Evolutionary conservation across 2,888 invertebrate genomes (phyloP), one percentile per base, ranked within the genome.

Genomic region (Peribatodes rhomboidaria): DNA sequence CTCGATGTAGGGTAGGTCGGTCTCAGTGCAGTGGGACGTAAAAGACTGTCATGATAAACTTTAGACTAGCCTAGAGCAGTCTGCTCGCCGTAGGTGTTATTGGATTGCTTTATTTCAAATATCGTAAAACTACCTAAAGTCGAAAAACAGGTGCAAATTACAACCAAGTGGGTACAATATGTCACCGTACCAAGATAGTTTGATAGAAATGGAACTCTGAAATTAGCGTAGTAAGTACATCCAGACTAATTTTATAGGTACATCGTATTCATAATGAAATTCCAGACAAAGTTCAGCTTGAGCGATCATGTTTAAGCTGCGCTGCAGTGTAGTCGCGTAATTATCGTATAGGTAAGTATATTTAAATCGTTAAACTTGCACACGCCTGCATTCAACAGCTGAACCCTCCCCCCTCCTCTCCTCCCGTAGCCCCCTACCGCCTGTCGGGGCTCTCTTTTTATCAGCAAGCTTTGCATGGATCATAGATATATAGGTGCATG

Each of bases 201-300:
- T n/a, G n/a, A n/a, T n/a, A n/a, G 27, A 27, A 27, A 10, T 50
- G 13, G 31, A 49, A 31, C 31, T 22, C 46, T 22, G 14, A 2
- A 31, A 46, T 20, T 14, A 27, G 27, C 27, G 6, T 27, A 27
- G 27, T 27, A 27, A 27, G 27, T 27, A 4, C 2, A 2, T 27
- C 2, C 6, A 27, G 27, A 27, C 27, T 4, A 6, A 27, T 27
- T 6, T n/a, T 6, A 7, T 22, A 1, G 16, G 0, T 16, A 39
- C 52, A 33, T 13, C 18, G 49, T 58, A 49, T 50, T 41, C 44
- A 27, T 56, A 62, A 62, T 62, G 56, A 62, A 57, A 62, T 57
- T 57, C 52, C 37, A 16, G n/a, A 27, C 62, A 39, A 52, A 52
- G 18, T 50, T 35, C 22, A 37, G 20, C 57, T 14, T 52, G 57